A percentile compares a stretch with the other conserved stretches of the same genome.
phyloP scores from a whole-genome alignment of 1,140 invertebrate genomes.

The Solen grandis region DNA sequence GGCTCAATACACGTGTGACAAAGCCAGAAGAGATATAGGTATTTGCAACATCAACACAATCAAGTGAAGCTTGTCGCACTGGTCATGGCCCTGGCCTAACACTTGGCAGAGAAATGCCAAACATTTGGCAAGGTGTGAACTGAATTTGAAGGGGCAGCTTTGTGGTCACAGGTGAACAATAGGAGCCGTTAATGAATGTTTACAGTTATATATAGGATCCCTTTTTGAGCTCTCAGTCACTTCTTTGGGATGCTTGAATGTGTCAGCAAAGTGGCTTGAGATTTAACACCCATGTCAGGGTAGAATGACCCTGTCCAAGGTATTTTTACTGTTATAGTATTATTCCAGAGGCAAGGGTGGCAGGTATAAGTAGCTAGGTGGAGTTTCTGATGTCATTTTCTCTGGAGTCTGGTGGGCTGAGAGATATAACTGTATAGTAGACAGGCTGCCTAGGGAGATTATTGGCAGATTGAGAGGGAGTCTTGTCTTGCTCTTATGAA shows the following conservation, averaged over 20 bases:
- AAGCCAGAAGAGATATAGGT: neutral
- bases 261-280: constrained; percentile 1
- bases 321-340: no score
- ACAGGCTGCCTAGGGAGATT: no score
- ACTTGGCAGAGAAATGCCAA: constrained; percentile 42
- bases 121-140: constrained; percentile 43
- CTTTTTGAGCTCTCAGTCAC: neutral
- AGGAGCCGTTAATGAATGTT: neutral
- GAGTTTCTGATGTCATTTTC: no score
- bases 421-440: no score
- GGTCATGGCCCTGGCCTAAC: constrained; percentile 11
- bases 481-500: no score
- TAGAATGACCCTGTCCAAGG: neutral
- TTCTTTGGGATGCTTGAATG: constrained; percentile 16
- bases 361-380: no score
- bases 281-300: neutral
- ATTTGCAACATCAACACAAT: neutral
- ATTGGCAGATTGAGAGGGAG: no score
- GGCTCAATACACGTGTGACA: neutral
- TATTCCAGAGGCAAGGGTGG: no score
- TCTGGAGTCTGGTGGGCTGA: no score
- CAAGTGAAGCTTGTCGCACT: constrained; percentile 32
- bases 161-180: no score
- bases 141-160: constrained; percentile 14
- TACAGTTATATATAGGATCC: constrained; percentile 2